Percentiles rank a stretch among this genome's conserved stretches.
These are phyloP conservation scores for Archocentrus centrarchus DNA, from an alignment of 2,113 vertebrate genomes.

Conservation along the genomic window DNA sequence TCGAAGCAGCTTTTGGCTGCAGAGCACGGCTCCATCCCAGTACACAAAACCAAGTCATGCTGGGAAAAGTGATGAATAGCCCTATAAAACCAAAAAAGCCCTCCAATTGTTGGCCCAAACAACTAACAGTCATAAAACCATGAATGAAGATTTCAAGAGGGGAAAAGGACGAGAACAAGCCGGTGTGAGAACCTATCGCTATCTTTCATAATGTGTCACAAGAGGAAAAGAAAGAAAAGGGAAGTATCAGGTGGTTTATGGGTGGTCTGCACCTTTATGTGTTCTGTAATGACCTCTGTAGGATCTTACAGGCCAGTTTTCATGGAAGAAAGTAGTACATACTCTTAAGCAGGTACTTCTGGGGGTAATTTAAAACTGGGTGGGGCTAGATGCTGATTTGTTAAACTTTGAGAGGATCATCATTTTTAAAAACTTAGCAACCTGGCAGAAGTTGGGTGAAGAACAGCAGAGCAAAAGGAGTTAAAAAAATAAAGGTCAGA, in stretches of 20 bases:
- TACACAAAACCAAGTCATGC: conserved; percentile 30
- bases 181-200: not conserved
- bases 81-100: not conserved
- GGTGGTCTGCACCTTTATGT: not conserved
- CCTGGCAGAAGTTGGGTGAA: not conserved
- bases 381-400: not conserved
- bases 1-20: conserved; percentile 35
- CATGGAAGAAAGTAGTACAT: not conserved
- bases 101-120: not conserved
- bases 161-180: accelerated
- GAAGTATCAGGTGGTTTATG: not conserved
- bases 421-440: not conserved
- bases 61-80: conserved; percentile 47
- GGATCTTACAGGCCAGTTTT: not conserved
- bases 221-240: not conserved
- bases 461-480: not conserved
- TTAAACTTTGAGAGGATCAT: not conserved
- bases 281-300: not conserved
- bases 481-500: not conserved
- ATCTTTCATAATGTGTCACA: not conserved
- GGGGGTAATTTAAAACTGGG: too few species aligned
- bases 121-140: conserved; percentile 4
- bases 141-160: conserved; percentile 12
- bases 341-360: not conserved
- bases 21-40: not conserved